Evolutionary conservation across 2,888 invertebrate species (phyloP).

Genomic region (Perizoma flavofasciatum): DNA sequence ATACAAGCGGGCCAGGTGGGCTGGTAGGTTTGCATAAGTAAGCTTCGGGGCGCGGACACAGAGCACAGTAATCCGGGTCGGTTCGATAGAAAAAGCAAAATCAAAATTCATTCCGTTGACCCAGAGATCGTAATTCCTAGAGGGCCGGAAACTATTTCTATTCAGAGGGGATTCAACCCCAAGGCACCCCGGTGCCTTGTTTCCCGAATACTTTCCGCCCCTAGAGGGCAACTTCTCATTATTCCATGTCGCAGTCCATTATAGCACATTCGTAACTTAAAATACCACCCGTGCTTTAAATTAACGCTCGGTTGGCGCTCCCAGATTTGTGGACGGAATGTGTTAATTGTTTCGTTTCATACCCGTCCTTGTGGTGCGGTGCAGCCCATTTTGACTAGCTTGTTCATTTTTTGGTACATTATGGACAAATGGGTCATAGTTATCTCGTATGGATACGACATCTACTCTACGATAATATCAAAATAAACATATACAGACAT

Average conservation of each 20-base stretch:
- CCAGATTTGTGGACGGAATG: constrained; percentile 58
- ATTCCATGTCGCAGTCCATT: constrained; percentile 32
- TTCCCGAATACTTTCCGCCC: constrained; percentile 59
- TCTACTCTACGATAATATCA: too few relatives aligned
- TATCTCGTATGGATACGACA: too few relatives aligned
- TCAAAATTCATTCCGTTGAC: constrained; percentile 79
- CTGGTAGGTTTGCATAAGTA: constrained; percentile 64
- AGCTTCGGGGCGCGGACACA: constrained; percentile 52
- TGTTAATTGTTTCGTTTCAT: constrained; percentile 62
- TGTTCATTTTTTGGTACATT: constrained; percentile 2
- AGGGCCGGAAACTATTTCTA: constrained; percentile 76
- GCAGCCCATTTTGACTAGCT: constrained; percentile 5
- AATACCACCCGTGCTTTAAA: constrained; percentile 53
- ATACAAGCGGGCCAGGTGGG: constrained; percentile 55
- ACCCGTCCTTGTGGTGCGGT: constrained; percentile 27
- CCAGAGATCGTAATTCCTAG: constrained; percentile 67
- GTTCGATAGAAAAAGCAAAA: constrained; percentile 71
- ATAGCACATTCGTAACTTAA: constrained; percentile 59
- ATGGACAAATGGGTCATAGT: not conserved
- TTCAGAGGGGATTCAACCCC: constrained; percentile 69
- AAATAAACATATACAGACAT: too few relatives aligned
- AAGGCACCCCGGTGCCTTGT: constrained; percentile 55
- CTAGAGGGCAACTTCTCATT: constrained; percentile 9
- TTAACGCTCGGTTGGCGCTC: constrained; percentile 46
- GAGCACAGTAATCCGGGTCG: constrained; percentile 60